Conservation (phyloP, 1,140 invertebrate species). For the Luehdorfia chinensis region DNA sequence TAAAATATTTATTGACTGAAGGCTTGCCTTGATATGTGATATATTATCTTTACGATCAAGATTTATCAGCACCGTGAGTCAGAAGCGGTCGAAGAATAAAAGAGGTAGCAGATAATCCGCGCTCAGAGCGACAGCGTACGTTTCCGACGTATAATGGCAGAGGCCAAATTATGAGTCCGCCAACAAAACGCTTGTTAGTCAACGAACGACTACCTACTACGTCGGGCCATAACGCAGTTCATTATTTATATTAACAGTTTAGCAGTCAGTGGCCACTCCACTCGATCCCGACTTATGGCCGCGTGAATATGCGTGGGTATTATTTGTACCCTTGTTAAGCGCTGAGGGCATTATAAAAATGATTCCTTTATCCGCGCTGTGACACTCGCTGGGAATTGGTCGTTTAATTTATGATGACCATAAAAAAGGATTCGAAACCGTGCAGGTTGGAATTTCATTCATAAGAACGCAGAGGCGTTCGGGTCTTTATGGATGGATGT, state of each 20-base stretch:
- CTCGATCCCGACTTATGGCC: slow-evolving; percentile 66
- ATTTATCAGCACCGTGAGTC: slow-evolving; percentile 21
- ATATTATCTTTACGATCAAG: slow-evolving; percentile 17
- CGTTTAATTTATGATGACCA: slow-evolving; percentile 74
- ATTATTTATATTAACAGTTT: slow-evolving; percentile 78
- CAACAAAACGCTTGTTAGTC: slow-evolving; percentile 68
- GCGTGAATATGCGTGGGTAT: slow-evolving; percentile 75
- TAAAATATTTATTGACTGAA: not conserved
- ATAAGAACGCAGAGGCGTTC: slow-evolving; percentile 65
- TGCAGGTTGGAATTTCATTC: slow-evolving; percentile 76
- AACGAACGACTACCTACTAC: slow-evolving; percentile 58
- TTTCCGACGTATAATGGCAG: slow-evolving; percentile 23
- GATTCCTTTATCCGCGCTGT: slow-evolving; percentile 74
- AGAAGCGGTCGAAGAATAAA: slow-evolving; percentile 25
- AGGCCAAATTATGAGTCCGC: slow-evolving; percentile 42
- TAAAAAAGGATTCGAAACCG: slow-evolving; percentile 75
- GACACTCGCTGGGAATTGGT: slow-evolving; percentile 74
- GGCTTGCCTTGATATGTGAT: slow-evolving; percentile 12
- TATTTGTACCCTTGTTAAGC: slow-evolving; percentile 78
- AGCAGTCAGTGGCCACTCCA: slow-evolving; percentile 64
- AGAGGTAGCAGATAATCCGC: slow-evolving; percentile 29
- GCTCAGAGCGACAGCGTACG: slow-evolving; percentile 20
- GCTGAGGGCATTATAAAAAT: slow-evolving; percentile 78
- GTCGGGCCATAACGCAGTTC: slow-evolving; percentile 67
- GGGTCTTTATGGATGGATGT: slow-evolving; percentile 71